Conservation (phyloP, 1,140 invertebrate species). For the Nasonia giraulti region DNA sequence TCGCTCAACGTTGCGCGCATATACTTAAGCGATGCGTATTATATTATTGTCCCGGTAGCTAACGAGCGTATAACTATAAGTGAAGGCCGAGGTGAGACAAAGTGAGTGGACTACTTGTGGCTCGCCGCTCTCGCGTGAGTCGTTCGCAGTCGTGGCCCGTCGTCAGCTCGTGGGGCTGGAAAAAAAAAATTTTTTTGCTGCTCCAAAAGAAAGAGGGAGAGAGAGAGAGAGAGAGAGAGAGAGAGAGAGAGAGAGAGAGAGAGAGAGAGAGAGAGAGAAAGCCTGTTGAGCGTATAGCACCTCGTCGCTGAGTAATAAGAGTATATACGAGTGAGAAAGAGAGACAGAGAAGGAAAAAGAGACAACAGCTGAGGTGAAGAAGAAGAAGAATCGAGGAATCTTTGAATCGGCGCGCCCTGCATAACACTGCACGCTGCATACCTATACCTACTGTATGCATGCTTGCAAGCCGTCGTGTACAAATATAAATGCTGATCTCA, state of each 20-base stretch:
- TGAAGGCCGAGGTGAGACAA: constrained; percentile 2
- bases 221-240: background rate
- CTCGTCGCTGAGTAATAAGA: too few relatives aligned
- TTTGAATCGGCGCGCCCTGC: constrained; percentile 4
- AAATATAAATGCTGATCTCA: constrained; percentile 41
- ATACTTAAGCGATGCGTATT: too few relatives aligned
- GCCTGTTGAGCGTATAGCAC: too few relatives aligned
- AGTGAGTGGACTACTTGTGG: constrained; percentile 4
- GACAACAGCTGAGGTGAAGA: background rate
- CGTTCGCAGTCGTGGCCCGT: background rate
- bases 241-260: background rate
- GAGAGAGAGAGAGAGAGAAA: background rate
- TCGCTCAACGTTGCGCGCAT: too few relatives aligned
- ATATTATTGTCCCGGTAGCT: background rate
- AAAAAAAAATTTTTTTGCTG: background rate
- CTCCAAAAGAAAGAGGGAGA: background rate
- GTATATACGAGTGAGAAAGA: background rate
- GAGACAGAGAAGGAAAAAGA: background rate
- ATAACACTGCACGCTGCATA: background rate
- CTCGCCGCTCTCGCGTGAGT: background rate
- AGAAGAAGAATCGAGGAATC: background rate
- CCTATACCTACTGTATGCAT: constrained; percentile 12
- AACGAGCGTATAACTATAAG: background rate
- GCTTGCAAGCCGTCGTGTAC: background rate
- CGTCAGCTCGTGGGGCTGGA: background rate